These are phyloP conservation scores for Clarias macrocephalus DNA, from an alignment of 2,113 vertebrate genomes.

Conservation along the genomic window DNA sequence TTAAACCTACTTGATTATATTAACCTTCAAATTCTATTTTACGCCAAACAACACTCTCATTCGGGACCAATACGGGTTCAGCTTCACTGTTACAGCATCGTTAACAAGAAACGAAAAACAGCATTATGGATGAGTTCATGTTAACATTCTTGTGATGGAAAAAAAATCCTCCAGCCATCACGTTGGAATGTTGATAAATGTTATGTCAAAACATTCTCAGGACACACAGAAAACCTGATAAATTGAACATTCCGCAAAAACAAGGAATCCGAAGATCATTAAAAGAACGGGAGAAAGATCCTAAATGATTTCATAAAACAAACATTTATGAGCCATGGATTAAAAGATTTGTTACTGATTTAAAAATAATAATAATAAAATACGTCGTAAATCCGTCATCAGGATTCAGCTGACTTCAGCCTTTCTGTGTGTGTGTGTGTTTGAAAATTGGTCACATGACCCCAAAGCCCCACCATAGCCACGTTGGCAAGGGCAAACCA, in stretches of 20 bases:
- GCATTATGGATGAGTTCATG: not conserved
- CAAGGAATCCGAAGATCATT: not conserved
- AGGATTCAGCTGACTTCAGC: constrained; percentile 1
- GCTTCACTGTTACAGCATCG: not conserved
- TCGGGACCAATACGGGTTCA: not conserved
- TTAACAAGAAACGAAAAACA: not conserved
- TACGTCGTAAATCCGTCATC: not conserved
- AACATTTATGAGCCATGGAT: not conserved
- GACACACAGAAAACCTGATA: not conserved
- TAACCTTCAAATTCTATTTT: not conserved
- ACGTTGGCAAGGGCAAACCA: not conserved
- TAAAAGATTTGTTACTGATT: not conserved
- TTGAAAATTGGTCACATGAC: constrained; percentile 32
- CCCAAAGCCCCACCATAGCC: constrained; percentile 3
- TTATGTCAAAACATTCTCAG: not conserved
- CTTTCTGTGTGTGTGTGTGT: not conserved
- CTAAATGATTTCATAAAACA: not conserved
- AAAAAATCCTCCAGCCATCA: not conserved
- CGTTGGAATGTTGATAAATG: not conserved
- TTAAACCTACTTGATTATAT: not conserved
- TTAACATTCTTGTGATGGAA: not conserved
- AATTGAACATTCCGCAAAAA: not conserved
- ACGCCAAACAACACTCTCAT: not conserved
- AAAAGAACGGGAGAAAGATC: not conserved
- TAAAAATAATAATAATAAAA: not conserved